Base-by-base conservation (phyloP, 2,888 invertebrate species). In the Sphaerophoria taeniata region DNA sequence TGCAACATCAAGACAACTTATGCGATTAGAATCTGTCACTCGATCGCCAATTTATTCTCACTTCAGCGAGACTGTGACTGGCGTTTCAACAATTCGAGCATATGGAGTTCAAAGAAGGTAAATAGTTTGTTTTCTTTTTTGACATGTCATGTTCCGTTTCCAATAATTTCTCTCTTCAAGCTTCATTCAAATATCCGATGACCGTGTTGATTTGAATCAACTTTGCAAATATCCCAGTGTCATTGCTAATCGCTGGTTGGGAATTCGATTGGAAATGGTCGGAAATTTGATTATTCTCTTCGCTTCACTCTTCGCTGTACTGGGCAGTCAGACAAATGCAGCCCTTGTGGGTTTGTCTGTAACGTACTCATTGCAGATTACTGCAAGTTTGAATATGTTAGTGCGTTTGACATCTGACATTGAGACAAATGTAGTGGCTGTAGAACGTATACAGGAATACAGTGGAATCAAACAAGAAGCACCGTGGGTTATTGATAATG, bases 11-110 rank as follows among this genome's bases (percentile, higher is more conserved):
- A 93, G 99, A 34, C 99, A 99, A 91, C 92, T 99, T 88, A 98
- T 98, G 93, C 94, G 99, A 65, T 93, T 99, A 78, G 98, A 98
- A 91, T 98, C 98, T 0, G 95, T 98, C 0, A 97, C 98, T 0
- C 94, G 98, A 74, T 99, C 99, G 39, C 99, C 99, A 0, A 98
- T 99, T 89, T 99, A 98, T 93, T 98, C 98, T 6, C 98, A 98
- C 92, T 98, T 99, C 90, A 96, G 97, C 24, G 99, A 99, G 93
- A 98, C 97, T 55, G 95, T 99, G 65, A 96, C 96, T 2, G 97
- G 97, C 89, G 96, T 96, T 0, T 94, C 95, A 60, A 96, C 96
- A 0, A 98, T 98, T 88, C 93, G 98, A 88, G 98, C 98, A 0
- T 98, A 96, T 90, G 93, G 94, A 51, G 96, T 96, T 49, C 94